Conservation (phyloP, 2,888 invertebrate genomes). For the Sussaba pulchella region DNA sequence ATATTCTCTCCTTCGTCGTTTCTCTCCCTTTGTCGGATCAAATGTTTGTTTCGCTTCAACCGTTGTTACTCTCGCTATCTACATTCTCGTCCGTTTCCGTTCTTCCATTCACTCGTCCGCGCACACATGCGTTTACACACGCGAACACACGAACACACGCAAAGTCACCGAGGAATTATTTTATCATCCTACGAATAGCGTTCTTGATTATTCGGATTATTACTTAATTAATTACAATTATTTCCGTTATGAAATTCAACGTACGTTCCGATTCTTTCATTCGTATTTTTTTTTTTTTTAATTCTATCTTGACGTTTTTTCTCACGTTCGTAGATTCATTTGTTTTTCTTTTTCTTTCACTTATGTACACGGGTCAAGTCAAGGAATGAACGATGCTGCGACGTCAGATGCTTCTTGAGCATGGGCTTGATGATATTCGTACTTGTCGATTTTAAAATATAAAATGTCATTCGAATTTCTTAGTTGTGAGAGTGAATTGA, state of each 20-base stretch:
- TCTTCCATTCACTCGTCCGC: background rate
- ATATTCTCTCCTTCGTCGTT: background rate
- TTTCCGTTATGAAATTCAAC: slow-evolving; percentile 46
- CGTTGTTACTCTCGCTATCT: slow-evolving; percentile 21
- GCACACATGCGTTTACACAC: slow-evolving; percentile 1
- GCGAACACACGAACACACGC: background rate
- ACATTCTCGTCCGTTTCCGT: slow-evolving; percentile 38
- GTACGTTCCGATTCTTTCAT: slow-evolving; percentile 4
- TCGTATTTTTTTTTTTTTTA: background rate
- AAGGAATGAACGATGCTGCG: slow-evolving; percentile 16
- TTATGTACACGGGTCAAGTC: slow-evolving; percentile 42
- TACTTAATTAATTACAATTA: slow-evolving; percentile 39
- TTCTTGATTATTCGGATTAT: slow-evolving; percentile 14
- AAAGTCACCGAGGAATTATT: slow-evolving; percentile 5
- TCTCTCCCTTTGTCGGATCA: slow-evolving; percentile 2
- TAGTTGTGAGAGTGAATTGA: too few species aligned
- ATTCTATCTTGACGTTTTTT: background rate
- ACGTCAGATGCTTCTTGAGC: too few species aligned
- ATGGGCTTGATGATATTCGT: too few species aligned
- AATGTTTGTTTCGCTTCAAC: slow-evolving; percentile 23
- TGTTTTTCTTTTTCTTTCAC: background rate
- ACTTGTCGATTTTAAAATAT: background rate
- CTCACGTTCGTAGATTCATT: background rate
- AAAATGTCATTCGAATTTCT: too few species aligned
- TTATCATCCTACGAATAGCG: slow-evolving; percentile 16